Conservation (phyloP, 2,888 invertebrate species). For the Scotopteryx bipunctaria region DNA sequence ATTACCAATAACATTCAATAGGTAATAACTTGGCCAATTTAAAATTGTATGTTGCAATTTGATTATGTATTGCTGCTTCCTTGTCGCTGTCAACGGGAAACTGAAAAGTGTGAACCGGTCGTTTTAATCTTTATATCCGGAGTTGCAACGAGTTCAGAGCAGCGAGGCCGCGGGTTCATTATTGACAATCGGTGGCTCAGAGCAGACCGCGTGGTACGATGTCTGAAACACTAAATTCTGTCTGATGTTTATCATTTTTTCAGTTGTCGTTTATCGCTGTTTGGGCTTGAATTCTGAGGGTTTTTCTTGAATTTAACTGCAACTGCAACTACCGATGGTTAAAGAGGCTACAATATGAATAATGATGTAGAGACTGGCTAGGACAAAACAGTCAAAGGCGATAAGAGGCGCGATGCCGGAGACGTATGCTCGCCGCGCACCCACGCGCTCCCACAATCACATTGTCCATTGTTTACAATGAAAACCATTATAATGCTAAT, state of each 20-base stretch:
- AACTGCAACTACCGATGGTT: too few relatives aligned
- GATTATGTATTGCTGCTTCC: constrained; percentile 17
- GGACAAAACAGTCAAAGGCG: not conserved
- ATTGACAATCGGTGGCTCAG: constrained; percentile 4
- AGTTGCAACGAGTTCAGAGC: constrained; percentile 32
- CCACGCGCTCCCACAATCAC: constrained; percentile 42
- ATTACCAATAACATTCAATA: constrained; percentile 8
- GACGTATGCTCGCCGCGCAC: constrained; percentile 41
- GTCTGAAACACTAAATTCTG: too few relatives aligned
- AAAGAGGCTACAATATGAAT: too few relatives aligned
- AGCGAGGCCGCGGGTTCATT: constrained; percentile 29
- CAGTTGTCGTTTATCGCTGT: too few relatives aligned
- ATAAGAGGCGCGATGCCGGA: constrained; percentile 9
- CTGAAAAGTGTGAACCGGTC: constrained; percentile 19
- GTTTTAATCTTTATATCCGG: constrained; percentile 45
- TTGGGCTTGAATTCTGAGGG: too few relatives aligned
- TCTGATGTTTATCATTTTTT: too few relatives aligned
- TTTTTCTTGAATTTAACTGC: too few relatives aligned
- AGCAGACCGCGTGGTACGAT: not conserved
- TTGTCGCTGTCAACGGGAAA: constrained; percentile 6
- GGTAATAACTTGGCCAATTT: constrained; percentile 8
- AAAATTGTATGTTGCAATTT: constrained; percentile 5
- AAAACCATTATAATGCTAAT: constrained; percentile 35
- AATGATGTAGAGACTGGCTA: not conserved
- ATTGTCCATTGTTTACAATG: constrained; percentile 43